phyloP scores from a whole-genome alignment of 2,888 invertebrate species.

The Orthosia cruda region DNA sequence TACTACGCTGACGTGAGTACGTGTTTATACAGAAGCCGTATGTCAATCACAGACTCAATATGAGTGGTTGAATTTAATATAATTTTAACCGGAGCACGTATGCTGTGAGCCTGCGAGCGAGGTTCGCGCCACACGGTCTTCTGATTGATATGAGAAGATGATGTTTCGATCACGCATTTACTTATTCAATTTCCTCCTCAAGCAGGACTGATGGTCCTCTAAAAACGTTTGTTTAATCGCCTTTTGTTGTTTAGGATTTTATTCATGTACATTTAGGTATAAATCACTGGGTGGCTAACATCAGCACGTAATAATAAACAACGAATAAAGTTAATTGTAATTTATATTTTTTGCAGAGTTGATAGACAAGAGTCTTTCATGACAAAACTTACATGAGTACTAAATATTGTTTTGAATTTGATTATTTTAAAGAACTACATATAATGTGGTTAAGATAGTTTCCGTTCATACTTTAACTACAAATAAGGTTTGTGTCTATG shows the following conservation, averaged over 20 bases:
- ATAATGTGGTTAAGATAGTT: no score
- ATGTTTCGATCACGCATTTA: constrained; percentile 72
- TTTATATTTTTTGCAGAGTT: background rate
- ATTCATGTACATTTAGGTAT: background rate
- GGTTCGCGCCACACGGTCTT: constrained; percentile 40
- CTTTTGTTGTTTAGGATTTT: constrained; percentile 18
- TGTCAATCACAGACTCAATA: constrained; percentile 65
- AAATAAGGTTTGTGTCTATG: background rate
- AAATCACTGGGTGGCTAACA: no score
- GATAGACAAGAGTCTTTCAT: no score
- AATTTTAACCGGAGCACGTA: constrained; percentile 34
- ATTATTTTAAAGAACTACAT: no score
- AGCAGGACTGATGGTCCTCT: constrained; percentile 63
- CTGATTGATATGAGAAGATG: constrained; percentile 77
- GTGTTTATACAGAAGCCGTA: constrained; percentile 40
- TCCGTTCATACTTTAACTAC: no score
- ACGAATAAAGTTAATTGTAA: no score
- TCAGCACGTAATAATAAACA: no score
- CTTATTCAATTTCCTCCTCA: constrained; percentile 70
- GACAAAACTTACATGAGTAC: no score
- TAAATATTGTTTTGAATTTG: no score
- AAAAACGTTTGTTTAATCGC: constrained; percentile 25
- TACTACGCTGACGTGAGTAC: constrained; percentile 13
- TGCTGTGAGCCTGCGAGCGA: constrained; percentile 12
- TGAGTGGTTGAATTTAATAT: constrained; percentile 76